These are phyloP conservation scores for Philaethria dido DNA, from an alignment of 2,888 invertebrate genomes.

Conservation along the genomic window DNA sequence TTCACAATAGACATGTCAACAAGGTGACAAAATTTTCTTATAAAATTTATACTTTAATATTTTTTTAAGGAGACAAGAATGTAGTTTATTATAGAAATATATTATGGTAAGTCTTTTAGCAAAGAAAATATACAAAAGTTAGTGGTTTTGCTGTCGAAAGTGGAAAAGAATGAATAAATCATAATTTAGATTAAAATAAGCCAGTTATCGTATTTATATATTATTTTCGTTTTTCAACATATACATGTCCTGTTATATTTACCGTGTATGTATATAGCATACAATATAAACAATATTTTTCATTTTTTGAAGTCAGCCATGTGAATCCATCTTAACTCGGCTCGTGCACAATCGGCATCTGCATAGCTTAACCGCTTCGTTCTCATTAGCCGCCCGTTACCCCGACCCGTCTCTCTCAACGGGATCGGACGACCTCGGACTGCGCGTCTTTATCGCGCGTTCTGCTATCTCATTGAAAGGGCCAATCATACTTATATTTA, in stretches of 20 bases:
- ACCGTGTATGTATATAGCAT: not conserved
- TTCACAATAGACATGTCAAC: conserved; percentile 38
- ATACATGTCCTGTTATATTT: not conserved
- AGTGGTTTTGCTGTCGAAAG: too few species aligned
- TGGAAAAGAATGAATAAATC: not conserved
- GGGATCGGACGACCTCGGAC: conserved; percentile 56
- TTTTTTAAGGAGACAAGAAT: not conserved
- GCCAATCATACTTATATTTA: conserved; percentile 18
- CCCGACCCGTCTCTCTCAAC: conserved; percentile 49
- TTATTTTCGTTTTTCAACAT: not conserved
- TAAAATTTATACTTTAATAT: not conserved
- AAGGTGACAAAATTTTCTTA: conserved; percentile 12
- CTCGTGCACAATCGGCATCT: conserved; percentile 62
- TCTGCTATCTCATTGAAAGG: conserved; percentile 32
- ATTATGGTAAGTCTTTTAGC: not conserved
- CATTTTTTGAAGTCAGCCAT: conserved; percentile 21
- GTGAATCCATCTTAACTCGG: conserved; percentile 40
- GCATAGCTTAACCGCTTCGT: conserved; percentile 77
- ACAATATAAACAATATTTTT: not conserved
- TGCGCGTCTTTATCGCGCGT: conserved; percentile 37
- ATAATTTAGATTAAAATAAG: not conserved
- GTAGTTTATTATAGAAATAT: not conserved
- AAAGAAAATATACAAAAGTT: not conserved
- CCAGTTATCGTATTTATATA: not conserved
- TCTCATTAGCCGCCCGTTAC: conserved; percentile 81